phyloP scores from a whole-genome alignment of 92 coral and sea anemone genomes.

The Heliopora coerulea region DNA sequence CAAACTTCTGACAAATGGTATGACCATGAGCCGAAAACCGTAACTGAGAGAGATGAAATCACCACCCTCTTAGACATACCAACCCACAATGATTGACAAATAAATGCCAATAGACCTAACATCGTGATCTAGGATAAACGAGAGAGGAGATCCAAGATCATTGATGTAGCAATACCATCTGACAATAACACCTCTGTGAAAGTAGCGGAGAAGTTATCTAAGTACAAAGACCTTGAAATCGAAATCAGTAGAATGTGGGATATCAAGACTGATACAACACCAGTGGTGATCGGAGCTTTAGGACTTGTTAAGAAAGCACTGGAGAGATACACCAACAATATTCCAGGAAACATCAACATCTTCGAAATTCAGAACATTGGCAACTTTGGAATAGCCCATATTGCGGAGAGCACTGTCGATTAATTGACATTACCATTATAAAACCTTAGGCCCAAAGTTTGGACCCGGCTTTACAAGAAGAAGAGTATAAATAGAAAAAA shows the following conservation, averaged over 20 bases:
- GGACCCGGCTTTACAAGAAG: background rate
- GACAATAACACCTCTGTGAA: background rate
- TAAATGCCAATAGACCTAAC: conserved; percentile 40
- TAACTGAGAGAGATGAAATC: too few relatives aligned
- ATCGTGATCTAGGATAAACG: conserved; percentile 27
- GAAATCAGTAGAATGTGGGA: too few relatives aligned
- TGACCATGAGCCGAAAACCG: too few relatives aligned
- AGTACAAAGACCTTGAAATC: conserved; percentile 31
- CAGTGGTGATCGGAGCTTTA: conserved; percentile 26
- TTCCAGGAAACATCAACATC: background rate
- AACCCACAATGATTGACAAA: conserved; percentile 16
- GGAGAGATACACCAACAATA: conserved; percentile 3
- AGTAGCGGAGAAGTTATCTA: background rate
- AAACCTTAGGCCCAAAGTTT: background rate
- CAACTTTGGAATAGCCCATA: conserved; percentile 18
- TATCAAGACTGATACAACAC: too few relatives aligned
- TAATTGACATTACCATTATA: background rate
- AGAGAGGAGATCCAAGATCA: conserved; percentile 6
- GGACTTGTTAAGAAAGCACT: conserved; percentile 38
- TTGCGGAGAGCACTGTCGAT: too few relatives aligned
- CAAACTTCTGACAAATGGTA: too few relatives aligned
- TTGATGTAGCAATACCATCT: conserved; percentile 15
- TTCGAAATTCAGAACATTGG: conserved; percentile 15
- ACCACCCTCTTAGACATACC: background rate
- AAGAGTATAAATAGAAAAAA: too few relatives aligned